Percentiles rank a stretch among this genome's conserved stretches.
Conservation (phyloP, 2,888 invertebrate species). For the Latheticus oryzae region DNA sequence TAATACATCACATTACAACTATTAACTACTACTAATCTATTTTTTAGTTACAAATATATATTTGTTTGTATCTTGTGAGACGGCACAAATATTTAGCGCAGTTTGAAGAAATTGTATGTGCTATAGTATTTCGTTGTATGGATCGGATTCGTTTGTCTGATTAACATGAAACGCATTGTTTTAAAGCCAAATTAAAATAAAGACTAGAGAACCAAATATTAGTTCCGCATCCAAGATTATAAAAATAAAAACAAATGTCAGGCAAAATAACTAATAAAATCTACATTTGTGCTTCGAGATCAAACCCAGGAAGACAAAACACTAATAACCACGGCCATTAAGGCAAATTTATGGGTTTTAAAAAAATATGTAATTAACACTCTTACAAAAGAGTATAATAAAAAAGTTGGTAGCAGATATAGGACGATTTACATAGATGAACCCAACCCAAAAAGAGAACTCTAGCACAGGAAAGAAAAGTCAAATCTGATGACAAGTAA, state of each 20-base stretch:
- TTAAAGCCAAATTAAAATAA: conserved; percentile 22
- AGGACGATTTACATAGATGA: conserved; percentile 46
- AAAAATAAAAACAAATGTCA: conserved; percentile 36
- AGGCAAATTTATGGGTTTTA: conserved; percentile 22
- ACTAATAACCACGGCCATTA: conserved; percentile 49
- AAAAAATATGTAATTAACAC: conserved; percentile 12
- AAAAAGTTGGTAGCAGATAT: conserved; percentile 42
- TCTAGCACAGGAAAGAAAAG: conserved; percentile 33
- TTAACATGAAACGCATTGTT: background rate
- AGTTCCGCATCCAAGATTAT: conserved; percentile 55
- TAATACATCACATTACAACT: conserved; percentile 59
- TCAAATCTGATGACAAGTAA: conserved; percentile 39
- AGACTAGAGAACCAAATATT: conserved; percentile 53
- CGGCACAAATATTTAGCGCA: conserved; percentile 58
- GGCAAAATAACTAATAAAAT: conserved; percentile 41
- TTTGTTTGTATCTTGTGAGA: conserved; percentile 51
- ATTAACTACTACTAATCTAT: conserved; percentile 53
- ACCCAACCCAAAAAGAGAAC: conserved; percentile 65
- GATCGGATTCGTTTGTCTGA: conserved; percentile 1
- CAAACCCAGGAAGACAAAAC: conserved; percentile 65
- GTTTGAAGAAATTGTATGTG: conserved; percentile 8
- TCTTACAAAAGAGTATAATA: conserved; percentile 20
- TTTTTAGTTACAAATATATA: conserved; percentile 30
- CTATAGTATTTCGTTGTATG: conserved; percentile 34
- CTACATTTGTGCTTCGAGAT: conserved; percentile 63